A percentile compares a stretch with the other conserved stretches of the same genome.
Evolutionary conservation across 2,113 vertebrate genomes (phyloP).

Genomic region (Dermatemys mawii): DNA sequence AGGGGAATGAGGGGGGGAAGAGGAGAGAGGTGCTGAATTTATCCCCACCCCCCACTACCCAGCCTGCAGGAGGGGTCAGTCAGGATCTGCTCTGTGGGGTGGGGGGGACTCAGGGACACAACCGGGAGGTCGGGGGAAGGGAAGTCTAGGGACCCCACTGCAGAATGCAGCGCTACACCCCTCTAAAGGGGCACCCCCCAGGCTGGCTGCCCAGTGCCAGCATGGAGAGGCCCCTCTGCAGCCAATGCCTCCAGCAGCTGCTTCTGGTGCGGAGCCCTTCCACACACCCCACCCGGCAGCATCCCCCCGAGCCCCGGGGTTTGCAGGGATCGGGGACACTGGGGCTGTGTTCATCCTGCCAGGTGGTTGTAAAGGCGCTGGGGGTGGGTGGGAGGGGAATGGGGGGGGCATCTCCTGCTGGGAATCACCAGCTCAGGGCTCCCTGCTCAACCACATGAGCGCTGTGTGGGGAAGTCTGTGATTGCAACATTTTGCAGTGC

Average conservation of each 20-base stretch:
- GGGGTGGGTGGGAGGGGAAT: accelerated
- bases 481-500: background rate
- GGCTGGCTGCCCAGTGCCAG: too few species aligned
- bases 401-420: background rate
- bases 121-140: background rate
- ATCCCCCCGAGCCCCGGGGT: background rate
- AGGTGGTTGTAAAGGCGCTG: background rate
- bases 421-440: background rate
- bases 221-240: too few species aligned
- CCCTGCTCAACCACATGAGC: background rate
- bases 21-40: too few species aligned
- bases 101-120: background rate
- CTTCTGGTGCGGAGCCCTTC: background rate
- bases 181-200: too few species aligned
- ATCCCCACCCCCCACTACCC: background rate
- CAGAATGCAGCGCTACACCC: too few species aligned
- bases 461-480: background rate
- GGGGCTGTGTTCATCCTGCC: background rate
- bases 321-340: background rate
- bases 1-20: too few species aligned
- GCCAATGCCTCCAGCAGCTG: background rate
- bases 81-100: background rate
- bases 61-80: background rate
- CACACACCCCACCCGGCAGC: background rate
- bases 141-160: too few species aligned